Conservation (phyloP, 2,797 vertebrate genomes). For the Cichlasoma orientale region DNA sequence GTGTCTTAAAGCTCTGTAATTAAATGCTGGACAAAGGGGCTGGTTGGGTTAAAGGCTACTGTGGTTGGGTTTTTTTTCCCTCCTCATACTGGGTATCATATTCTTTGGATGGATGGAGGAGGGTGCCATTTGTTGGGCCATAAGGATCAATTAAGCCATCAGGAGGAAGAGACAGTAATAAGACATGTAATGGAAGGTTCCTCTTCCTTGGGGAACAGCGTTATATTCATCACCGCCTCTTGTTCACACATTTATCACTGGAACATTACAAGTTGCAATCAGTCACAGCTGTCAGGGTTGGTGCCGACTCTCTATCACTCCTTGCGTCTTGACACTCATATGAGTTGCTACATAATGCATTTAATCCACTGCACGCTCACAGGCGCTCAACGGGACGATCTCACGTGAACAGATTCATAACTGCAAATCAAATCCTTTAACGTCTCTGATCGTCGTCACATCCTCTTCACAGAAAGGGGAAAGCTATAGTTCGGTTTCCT, state of each 20-base stretch:
- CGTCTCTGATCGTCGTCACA: background rate
- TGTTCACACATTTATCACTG: conserved; percentile 72
- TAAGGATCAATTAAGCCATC: conserved; percentile 76
- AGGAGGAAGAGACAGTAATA: conserved; percentile 63
- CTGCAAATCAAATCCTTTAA: conserved; percentile 1
- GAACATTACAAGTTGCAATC: conserved; percentile 75
- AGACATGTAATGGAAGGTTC: conserved; percentile 68
- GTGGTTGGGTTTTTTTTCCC: background rate
- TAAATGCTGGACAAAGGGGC: conserved; percentile 45
- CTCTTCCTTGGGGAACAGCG: conserved; percentile 54
- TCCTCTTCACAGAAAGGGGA: background rate
- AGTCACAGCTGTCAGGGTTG: conserved; percentile 70
- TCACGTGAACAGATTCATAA: background rate
- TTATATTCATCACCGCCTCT: conserved; percentile 72
- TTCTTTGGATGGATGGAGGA: conserved; percentile 41
- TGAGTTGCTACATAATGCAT: conserved; percentile 23
- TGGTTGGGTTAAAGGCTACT: conserved; percentile 53
- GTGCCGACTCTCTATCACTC: conserved; percentile 42
- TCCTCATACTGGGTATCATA: conserved; percentile 42
- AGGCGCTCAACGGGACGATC: background rate
- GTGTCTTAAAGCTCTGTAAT: conserved; percentile 37
- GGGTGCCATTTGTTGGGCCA: conserved; percentile 45
- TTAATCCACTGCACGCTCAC: conserved; percentile 9
- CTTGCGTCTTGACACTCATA: conserved; percentile 14
- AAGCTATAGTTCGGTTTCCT: background rate